Conservation (phyloP, 1,140 invertebrate species). For the Zaprionus vittiger region DNA sequence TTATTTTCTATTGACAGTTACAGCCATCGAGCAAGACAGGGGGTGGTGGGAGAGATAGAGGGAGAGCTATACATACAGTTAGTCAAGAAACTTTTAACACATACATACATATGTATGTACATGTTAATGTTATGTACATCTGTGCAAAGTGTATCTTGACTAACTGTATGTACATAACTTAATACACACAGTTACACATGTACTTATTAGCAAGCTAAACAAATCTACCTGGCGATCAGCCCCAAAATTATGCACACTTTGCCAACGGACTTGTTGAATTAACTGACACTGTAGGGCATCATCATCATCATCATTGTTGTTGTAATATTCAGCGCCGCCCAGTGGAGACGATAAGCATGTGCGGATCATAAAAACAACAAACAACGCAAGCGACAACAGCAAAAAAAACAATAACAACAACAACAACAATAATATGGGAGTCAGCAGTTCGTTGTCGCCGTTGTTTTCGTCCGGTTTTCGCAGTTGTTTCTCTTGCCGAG, state of each 20-base stretch:
- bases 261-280: constrained; percentile 30
- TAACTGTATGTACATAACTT: not conserved
- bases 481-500: constrained; percentile 44
- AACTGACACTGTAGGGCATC: constrained; percentile 31
- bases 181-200: not conserved
- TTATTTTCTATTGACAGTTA: not conserved
- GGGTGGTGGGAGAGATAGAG: not conserved
- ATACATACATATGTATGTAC: too few species aligned
- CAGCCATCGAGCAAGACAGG: not conserved
- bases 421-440: constrained; percentile 26
- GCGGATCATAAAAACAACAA: constrained; percentile 49
- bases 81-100: too few species aligned
- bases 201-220: not conserved
- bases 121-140: too few species aligned
- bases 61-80: not conserved
- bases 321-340: constrained; percentile 9
- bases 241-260: not conserved
- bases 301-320: constrained; percentile 13
- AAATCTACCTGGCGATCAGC: not conserved
- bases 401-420: constrained; percentile 32
- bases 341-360: constrained; percentile 49
- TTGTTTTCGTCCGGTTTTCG: constrained; percentile 65
- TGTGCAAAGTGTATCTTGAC: too few species aligned
- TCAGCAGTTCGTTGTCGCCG: constrained; percentile 54
- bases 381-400: constrained; percentile 22